These are phyloP conservation scores for Drosophila malerkotliana DNA, from an alignment of 1,140 invertebrate genomes.

Conservation along the genomic window DNA sequence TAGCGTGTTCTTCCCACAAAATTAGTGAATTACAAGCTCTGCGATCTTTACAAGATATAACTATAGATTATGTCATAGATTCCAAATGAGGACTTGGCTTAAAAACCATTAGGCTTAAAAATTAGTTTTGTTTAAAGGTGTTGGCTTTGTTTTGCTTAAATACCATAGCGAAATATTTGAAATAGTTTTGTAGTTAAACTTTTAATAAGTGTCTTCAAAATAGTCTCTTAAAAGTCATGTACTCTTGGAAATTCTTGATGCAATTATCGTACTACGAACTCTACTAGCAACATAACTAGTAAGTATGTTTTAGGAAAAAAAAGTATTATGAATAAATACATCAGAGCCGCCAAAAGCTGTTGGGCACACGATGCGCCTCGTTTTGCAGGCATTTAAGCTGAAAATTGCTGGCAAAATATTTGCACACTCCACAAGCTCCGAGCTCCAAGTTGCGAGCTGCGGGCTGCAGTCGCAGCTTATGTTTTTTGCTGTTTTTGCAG, in stretches of 20 bases:
- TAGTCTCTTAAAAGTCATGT: no score
- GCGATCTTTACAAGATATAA: neutral
- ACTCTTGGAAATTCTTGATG: neutral
- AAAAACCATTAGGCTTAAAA: neutral
- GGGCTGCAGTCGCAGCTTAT: slow-evolving; percentile 13
- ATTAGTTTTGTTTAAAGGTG: neutral
- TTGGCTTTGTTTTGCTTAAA: neutral
- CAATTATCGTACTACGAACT: slow-evolving; percentile 6
- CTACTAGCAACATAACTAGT: neutral
- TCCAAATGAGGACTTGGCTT: neutral
- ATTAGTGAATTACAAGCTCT: neutral
- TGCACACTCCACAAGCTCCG: slow-evolving; percentile 55
- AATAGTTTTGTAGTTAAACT: no score
- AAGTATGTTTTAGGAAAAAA: slow-evolving; percentile 2
- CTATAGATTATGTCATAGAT: neutral
- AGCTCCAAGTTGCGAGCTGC: slow-evolving; percentile 2
- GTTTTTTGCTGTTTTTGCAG: slow-evolving; percentile 32
- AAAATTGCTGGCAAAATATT: slow-evolving; percentile 80
- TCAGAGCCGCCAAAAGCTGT: slow-evolving; percentile 49
- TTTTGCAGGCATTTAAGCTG: slow-evolving; percentile 74
- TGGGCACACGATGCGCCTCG: slow-evolving; percentile 55
- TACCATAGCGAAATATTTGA: neutral
- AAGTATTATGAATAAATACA: slow-evolving; percentile 10
- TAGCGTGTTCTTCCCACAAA: neutral
- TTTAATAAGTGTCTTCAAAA: neutral